Base-by-base conservation (phyloP, 1,140 invertebrate genomes). In the Rhyacophila brunnea region DNA sequence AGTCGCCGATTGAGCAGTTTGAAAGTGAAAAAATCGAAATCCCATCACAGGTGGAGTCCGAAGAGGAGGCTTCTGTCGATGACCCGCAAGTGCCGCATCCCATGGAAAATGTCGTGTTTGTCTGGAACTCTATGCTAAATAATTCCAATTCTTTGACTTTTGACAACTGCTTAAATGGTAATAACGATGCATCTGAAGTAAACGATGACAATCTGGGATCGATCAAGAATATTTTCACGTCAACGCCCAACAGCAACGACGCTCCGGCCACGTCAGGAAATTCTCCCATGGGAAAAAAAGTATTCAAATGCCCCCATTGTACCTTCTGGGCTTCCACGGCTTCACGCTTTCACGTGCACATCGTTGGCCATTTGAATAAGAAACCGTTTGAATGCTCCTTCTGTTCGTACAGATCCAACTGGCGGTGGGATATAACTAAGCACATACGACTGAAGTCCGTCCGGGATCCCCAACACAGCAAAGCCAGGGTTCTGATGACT, bases 341-440 rank as follows among this genome's bases (percentile, higher is more conserved):
- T n/a, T 93, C 91, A 23, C 83, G 92, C 62, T 95, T 95, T 75
- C 92, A 95, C 71, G 91, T 95, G 14, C 93, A 95, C 74, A 93
- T 94, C 64, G 92, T 95, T 15, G 92, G 92, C 14, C 92, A 95
- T 77, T 80, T 93, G 58, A 95, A 95, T 74, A 91, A 90, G 71
- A 93, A 95, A 71, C 94, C 94, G 3, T 97, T 96, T 71, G 92
- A 95, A 76, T 98, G 95, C 80, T 96, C 94, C 2, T 80, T 92
- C 2, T 98, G 95, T 78, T 86, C 89, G 17, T 94, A 95, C 70
- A 87, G 92, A 60, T 95, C 92, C 17, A 96, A 96, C 75, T 96
- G 93, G 93, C 83, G 92, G 60, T 96, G 93, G 93, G 93, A 95
- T 76, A 94, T 98, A 57, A 95, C 92, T 38, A 96, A 96, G 78